Evolutionary conservation across 2,113 vertebrate species (phyloP), one percentile per base, ranked within the genome.

Genomic region (Tautogolabrus adspersus): DNA sequence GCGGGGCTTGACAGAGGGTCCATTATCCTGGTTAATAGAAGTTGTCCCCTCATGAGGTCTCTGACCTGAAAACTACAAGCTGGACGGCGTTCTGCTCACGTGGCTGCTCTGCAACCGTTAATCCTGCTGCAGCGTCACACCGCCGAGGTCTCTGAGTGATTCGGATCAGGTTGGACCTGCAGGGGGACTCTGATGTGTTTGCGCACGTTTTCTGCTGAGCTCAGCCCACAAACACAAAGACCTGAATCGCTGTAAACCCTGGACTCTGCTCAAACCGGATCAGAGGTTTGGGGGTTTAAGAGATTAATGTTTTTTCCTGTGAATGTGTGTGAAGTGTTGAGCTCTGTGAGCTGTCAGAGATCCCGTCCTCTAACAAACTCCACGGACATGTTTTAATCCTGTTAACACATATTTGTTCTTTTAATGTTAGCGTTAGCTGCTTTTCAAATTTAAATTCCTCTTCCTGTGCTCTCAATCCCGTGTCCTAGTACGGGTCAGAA

Each of bases 121-220:
- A 47, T 47, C 46, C 46, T 22, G 1, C 49, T 56, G 56, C 19
- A 11, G 46, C 44, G 11, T 46, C 44, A 46, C 44, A 23, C 57
- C 7, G 54, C 62, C 51, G 64, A 8, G 84, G 69, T 77, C 74
- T 69, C 77, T 68, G 44, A 73, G 82, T 77, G 61, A 84, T 66
- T 62, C 65, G 46, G 75, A 70, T 86, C 72, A 54, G 34, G 2
- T 42, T 34, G 0, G 9, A 71, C 22, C 79, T 47, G 60, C 44
- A 23, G 21, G 1, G 19, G 30, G 47, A 61, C 10, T 30, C 40
- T 10, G 22, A 60, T 2, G 44, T n/a, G 23, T 47, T 67, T 57
- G 16, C 44, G 63, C 68, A 30, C 18, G 0, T 63, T 76, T 66
- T 66, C 37, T 15, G 61, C 46, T 47, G 26, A 60, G 61, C 40